These are phyloP conservation scores for Acrobasis consociella DNA, from an alignment of 2,888 invertebrate genomes.

Conservation along the genomic window DNA sequence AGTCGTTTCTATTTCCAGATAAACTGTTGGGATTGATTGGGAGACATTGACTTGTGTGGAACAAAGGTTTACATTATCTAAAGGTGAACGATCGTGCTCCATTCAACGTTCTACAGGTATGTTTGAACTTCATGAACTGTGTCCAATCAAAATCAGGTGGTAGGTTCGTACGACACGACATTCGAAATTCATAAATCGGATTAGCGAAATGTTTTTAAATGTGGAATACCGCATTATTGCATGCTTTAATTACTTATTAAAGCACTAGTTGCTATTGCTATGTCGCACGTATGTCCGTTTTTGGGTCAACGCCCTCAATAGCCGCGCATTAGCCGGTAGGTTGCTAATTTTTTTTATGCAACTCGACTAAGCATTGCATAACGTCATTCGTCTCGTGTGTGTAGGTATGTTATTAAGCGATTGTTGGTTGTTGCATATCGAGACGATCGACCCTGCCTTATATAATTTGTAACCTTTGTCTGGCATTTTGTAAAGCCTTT, in stretches of 20 bases:
- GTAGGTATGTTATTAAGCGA: constrained; percentile 58
- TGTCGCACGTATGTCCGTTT: constrained; percentile 64
- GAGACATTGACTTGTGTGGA: constrained; percentile 74
- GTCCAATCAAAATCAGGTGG: constrained; percentile 28
- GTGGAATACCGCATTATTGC: constrained; percentile 38
- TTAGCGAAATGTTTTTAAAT: background rate
- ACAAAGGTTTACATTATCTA: constrained; percentile 76
- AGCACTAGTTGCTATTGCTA: constrained; percentile 43
- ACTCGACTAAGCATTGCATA: constrained; percentile 59
- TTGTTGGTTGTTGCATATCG: constrained; percentile 56
- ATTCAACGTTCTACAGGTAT: constrained; percentile 70
- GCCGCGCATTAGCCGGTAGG: constrained; percentile 58
- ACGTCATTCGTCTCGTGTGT: constrained; percentile 51
- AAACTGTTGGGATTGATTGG: constrained; percentile 76
- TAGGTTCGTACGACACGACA: constrained; percentile 8
- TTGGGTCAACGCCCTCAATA: constrained; percentile 72
- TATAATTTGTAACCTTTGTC: constrained; percentile 71
- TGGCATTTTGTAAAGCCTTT: constrained; percentile 70
- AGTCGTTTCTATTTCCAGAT: constrained; percentile 81
- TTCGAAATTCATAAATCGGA: constrained; percentile 6
- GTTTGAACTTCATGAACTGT: constrained; percentile 47
- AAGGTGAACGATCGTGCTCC: constrained; percentile 73
- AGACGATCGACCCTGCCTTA: constrained; percentile 53
- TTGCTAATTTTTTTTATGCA: constrained; percentile 59
- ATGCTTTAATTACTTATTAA: constrained; percentile 63